Percentiles rank a stretch among this genome's conserved stretches.
Conservation (phyloP, 2,113 vertebrate species). For the Vombatus ursinus region DNA sequence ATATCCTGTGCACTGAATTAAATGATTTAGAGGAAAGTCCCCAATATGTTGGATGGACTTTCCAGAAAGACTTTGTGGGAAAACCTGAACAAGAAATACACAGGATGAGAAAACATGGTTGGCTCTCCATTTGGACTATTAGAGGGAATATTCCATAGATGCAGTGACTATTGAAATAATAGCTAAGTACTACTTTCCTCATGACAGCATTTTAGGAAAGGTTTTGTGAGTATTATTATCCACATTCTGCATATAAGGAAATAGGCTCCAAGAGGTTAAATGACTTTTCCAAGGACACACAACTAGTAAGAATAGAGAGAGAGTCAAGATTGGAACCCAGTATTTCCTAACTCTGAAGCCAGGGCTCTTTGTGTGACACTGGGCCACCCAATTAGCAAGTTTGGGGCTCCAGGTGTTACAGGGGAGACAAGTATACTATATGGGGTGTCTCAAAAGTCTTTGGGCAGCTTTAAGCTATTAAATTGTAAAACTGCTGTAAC, state of each 20-base stretch:
- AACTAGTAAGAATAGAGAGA: not conserved
- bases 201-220: not conserved
- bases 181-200: not conserved
- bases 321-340: not conserved
- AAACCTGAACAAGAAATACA: not conserved
- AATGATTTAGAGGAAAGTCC: not conserved
- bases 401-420: not conserved
- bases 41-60: not conserved
- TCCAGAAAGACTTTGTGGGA: not conserved
- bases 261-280: not conserved
- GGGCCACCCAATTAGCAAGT: not conserved
- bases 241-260: not conserved
- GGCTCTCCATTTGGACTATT: not conserved
- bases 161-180: not conserved
- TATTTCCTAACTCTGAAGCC: not conserved
- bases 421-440: not conserved
- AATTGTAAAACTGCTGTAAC: not conserved
- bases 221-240: not conserved
- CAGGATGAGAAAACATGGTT: not conserved
- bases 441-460: not conserved
- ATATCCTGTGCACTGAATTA: not conserved
- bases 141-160: not conserved
- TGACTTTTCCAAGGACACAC: not conserved
- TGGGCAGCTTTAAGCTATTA: not conserved
- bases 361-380: not conserved